Conservation (phyloP, 1,140 invertebrate species). For the Macrotrachela quadricornifera region DNA sequence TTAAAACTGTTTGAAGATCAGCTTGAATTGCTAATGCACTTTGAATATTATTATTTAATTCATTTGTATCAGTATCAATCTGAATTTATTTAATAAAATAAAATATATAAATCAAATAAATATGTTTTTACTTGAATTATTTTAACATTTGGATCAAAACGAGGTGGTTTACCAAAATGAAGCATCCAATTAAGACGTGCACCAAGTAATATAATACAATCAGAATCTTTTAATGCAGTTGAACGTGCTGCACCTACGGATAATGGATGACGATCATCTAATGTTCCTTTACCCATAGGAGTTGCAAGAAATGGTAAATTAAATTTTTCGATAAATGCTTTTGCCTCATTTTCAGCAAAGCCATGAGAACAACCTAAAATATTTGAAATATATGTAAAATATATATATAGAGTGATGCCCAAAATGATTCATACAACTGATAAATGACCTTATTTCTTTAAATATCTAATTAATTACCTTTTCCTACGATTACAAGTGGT, state of each 20-base stretch:
- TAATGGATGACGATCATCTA: conserved; percentile 50
- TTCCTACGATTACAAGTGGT: conserved; percentile 73
- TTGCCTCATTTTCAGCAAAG: conserved; percentile 46
- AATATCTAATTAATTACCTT: too few relatives aligned
- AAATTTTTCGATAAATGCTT: conserved; percentile 44
- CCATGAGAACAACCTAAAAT: conserved; percentile 51
- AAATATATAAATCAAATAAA: neutral
- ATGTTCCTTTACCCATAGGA: conserved; percentile 86
- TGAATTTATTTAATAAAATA: conserved; percentile 19
- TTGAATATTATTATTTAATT: conserved; percentile 65
- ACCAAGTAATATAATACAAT: conserved; percentile 65
- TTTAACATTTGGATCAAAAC: conserved; percentile 58
- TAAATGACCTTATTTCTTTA: too few relatives aligned
- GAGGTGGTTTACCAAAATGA: conserved; percentile 72
- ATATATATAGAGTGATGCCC: neutral
- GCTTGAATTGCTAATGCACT: conserved; percentile 51
- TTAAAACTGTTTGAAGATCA: conserved; percentile 47
- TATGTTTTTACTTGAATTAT: conserved; percentile 50
- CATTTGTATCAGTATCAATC: conserved; percentile 70
- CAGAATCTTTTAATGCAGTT: conserved; percentile 56
- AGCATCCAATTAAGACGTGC: conserved; percentile 89
- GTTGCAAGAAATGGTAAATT: conserved; percentile 70
- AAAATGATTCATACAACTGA: too few relatives aligned
- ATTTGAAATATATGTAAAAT: neutral
- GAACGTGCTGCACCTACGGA: conserved; percentile 68